A percentile compares a stretch with the other conserved stretches of the same genome.
These are phyloP conservation scores for Canis aureus DNA, from an alignment of 2,113 vertebrate genomes.

Conservation along the genomic window DNA sequence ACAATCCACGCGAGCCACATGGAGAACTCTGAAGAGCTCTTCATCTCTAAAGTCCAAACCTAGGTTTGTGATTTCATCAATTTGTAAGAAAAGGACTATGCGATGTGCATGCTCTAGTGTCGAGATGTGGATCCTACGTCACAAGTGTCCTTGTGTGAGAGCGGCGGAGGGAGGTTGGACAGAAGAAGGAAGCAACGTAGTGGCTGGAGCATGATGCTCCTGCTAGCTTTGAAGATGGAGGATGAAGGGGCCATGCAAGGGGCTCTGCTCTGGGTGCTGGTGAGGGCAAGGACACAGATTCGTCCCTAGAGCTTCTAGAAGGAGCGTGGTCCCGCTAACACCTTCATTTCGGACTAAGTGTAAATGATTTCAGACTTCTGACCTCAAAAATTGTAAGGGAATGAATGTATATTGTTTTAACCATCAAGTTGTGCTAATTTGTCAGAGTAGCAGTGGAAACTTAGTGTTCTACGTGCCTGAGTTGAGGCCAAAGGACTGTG, in stretches of 20 bases:
- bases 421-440: not conserved
- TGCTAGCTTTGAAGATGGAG: not conserved
- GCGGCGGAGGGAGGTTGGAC: not conserved
- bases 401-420: not conserved
- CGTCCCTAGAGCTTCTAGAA: not conserved
- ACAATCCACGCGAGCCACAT: not conserved
- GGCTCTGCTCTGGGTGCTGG: not conserved
- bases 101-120: accelerated
- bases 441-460: not conserved
- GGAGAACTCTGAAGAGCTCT: not conserved
- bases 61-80: not conserved
- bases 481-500: not conserved
- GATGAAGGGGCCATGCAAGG: not conserved
- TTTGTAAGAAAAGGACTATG: not conserved
- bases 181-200: not conserved
- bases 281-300: not conserved
- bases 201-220: not conserved
- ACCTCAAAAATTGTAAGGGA: not conserved
- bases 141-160: not conserved
- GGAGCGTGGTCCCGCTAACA: accelerated
- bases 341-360: not conserved
- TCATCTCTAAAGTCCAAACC: not conserved
- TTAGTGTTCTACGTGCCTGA: not conserved
- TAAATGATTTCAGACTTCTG: not conserved
- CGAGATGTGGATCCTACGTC: not conserved